Evolutionary conservation across 2,888 invertebrate species (phyloP), one percentile per base, ranked within the genome.

Genomic region (Chymomyza fuscimana): DNA sequence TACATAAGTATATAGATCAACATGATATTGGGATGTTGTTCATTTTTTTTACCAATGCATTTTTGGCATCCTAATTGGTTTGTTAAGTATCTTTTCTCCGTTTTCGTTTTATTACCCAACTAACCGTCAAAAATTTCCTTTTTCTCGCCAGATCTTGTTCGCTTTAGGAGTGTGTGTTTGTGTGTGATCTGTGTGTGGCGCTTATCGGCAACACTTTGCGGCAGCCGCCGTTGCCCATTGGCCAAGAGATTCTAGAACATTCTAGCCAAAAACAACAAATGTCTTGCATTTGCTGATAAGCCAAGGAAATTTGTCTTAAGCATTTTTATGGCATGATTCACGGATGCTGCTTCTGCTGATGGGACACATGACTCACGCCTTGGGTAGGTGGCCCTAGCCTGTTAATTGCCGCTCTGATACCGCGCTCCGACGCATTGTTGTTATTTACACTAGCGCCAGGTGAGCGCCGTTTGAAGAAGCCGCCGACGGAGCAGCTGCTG

Each of bases 21-120:
- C 74, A 63, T 32, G 78, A 81, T 84, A 86, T 82, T 77, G 72
- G 59, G 25, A 25, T 3, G 32, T 7, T 32, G 32, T 9, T 32
- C 32, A 70, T 63, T 63, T 71, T 84, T 84, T 86, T 86, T 84
- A 82, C 40, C 40, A 12, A 72, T 76, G 78, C 81, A 70, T 68
- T 69, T 82, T 76, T 82, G 86, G 81, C 80, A 83, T 86, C 86
- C 86, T 85, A 86, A 87, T 86, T 86, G 86, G 86, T 86, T 82
- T 82, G 87, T 87, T 86, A 85, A 83, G 79, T 82, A 84, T 83
- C 65, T 62, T 54, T 36, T 51, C 67, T 69, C 72, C 67, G 62
- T 9, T 32, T 60, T 64, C 40, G 15, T 58, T 60, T 25, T 68
- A 46, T 50, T 12, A 29, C n/a, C 68, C 72, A 58, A 70, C 63